Conservation (phyloP, 2,888 invertebrate genomes). For the Helobdella robusta region DNA sequence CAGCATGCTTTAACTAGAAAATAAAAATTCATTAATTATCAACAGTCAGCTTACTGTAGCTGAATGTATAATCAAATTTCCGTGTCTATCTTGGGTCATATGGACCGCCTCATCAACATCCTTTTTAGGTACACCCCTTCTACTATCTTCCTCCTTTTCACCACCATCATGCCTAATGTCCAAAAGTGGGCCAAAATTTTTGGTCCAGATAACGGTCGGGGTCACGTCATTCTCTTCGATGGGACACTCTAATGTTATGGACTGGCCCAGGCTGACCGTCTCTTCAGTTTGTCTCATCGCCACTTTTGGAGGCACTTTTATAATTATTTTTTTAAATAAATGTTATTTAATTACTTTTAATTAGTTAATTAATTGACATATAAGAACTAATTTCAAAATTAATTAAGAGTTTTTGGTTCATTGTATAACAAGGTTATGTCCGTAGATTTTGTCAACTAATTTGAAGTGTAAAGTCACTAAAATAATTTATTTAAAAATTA, state of each 20-base stretch:
- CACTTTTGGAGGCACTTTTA: slow-evolving; percentile 52
- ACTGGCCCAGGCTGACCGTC: slow-evolving; percentile 43
- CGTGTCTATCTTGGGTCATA: too few relatives aligned
- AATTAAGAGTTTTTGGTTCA: neutral
- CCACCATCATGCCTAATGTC: too few relatives aligned
- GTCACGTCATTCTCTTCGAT: slow-evolving; percentile 48
- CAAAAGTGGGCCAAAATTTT: slow-evolving; percentile 49
- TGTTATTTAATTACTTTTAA: neutral
- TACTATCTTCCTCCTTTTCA: too few relatives aligned
- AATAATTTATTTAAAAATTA: too few relatives aligned
- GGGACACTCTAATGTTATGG: slow-evolving; percentile 46
- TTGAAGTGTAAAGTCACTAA: neutral
- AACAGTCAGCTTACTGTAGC: too few relatives aligned
- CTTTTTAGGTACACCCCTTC: too few relatives aligned
- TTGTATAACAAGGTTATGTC: neutral
- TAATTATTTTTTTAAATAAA: neutral
- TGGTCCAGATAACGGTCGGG: slow-evolving; percentile 50
- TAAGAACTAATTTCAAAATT: too few relatives aligned
- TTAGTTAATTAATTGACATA: too few relatives aligned
- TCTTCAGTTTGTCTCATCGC: slow-evolving; percentile 44
- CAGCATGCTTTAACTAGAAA: too few relatives aligned
- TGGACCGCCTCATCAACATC: too few relatives aligned
- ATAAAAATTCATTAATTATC: too few relatives aligned
- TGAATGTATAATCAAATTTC: too few relatives aligned
- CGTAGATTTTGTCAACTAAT: neutral